Percentiles rank a stretch among this genome's conserved stretches.
These are phyloP conservation scores for Phorcus lineatus DNA, from an alignment of 2,888 invertebrate species.

Conservation along the genomic window DNA sequence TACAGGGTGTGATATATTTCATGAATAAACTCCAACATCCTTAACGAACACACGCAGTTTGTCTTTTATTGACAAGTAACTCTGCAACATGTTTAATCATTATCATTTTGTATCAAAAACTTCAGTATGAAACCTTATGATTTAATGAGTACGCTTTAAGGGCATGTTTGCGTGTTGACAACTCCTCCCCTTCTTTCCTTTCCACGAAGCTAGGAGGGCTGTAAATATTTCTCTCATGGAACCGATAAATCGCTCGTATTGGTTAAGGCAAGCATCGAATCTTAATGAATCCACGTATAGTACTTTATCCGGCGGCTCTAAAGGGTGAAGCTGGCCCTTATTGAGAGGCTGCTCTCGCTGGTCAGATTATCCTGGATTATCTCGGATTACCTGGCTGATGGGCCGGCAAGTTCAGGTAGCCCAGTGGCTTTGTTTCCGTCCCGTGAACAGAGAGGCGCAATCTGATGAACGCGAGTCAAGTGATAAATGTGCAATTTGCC, in stretches of 20 bases:
- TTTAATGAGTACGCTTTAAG: too few species aligned
- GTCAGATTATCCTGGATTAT: slow-evolving; percentile 6
- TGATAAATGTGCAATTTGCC: slow-evolving; percentile 40
- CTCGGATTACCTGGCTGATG: slow-evolving; percentile 9
- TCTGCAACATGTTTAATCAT: too few species aligned
- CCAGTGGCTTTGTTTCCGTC: slow-evolving; percentile 5
- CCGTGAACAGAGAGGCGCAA: not conserved
- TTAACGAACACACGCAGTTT: too few species aligned
- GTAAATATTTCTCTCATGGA: not conserved
- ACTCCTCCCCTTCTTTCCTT: too few species aligned
- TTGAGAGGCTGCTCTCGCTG: slow-evolving; percentile 7
- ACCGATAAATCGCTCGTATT: not conserved
- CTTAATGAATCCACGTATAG: slow-evolving; percentile 14
- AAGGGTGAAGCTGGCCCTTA: not conserved
- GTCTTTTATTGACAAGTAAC: too few species aligned
- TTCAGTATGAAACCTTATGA: too few species aligned
- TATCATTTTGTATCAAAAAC: too few species aligned
- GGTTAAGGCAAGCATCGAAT: not conserved
- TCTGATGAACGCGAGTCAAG: not conserved
- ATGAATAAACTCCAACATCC: too few species aligned
- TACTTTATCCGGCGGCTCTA: not conserved
- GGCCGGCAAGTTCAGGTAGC: slow-evolving; percentile 2
- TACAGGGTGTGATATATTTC: too few species aligned
- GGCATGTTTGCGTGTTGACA: too few species aligned
- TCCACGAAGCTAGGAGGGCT: not conserved